Percentiles rank a stretch among this genome's conserved stretches.
Conservation (phyloP, 2,113 vertebrate species). For the Oceanites oceanicus region DNA sequence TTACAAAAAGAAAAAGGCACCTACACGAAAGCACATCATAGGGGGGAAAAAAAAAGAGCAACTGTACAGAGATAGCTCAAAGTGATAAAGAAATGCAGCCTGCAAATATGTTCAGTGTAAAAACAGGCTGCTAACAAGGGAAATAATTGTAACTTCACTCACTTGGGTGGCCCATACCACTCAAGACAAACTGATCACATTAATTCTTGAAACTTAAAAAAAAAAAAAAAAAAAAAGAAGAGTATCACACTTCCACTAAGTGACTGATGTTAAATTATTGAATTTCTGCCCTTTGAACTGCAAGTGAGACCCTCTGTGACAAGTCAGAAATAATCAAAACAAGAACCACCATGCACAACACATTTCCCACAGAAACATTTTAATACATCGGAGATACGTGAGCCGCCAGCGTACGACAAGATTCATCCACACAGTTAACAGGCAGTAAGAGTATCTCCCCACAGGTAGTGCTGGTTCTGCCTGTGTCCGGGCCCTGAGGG, state of each 20-base stretch:
- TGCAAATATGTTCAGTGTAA: background rate
- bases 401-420: rapidly evolving
- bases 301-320: background rate
- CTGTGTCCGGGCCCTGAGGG: background rate
- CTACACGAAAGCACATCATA: background rate
- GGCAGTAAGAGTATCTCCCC: background rate
- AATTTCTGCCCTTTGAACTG: background rate
- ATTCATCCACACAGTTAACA: background rate
- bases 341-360: rapidly evolving
- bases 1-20: background rate
- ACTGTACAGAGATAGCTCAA: background rate
- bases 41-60: background rate
- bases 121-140: background rate
- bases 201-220: background rate
- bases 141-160: background rate
- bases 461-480: background rate
- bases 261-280: background rate
- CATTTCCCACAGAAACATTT: background rate
- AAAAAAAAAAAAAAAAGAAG: too few species aligned
- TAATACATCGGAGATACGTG: rapidly evolving
- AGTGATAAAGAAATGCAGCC: background rate
- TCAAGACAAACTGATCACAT: background rate
- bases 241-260: background rate
- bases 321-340: background rate
- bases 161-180: background rate